Evolutionary conservation across 2,888 invertebrate genomes (phyloP), one percentile per base, ranked within the genome.

Genomic region (Spodoptera exigua): DNA sequence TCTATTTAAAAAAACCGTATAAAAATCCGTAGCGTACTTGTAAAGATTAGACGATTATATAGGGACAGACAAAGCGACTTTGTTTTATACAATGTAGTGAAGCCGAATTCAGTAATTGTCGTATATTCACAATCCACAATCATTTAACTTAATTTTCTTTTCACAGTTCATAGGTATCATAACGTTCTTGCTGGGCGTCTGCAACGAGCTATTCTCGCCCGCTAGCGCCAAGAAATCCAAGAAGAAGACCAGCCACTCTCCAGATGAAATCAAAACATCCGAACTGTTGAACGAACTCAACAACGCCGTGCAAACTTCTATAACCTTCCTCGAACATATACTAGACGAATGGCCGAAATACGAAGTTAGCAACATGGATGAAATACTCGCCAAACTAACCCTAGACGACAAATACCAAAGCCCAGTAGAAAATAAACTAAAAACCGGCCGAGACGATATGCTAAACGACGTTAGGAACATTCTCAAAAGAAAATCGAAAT

Each of bases 131-230:
- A n/a, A n/a, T 27, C 7, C 4, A 3, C 27, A 27, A 27, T 9
- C n/a, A 27, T 27, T 0, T 27, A 27, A 27, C 9, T 27, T 7
- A 27, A 27, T 34, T 48, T 37, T 3, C 12, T 49, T 40, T 70
- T 91, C 35, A 27, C 91, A 96, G 96, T 95, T 95, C 65, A 88
- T 96, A 70, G 95, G 95, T 48, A 90, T 95, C 73, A 85, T 94
- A 21, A 93, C 95, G 17, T 93, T 95, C 61, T 83, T 96, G 2
- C 92, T 95, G 55, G 95, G 95, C 55, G 90, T 95, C 1, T 95
- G 95, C 85, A 90, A 92, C 79, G 95, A 95, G 58, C 69, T 95
- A 17, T 84, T 92, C 18, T 89, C 94, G 40, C 94, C 95, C 41
- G 76, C 95, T 45, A 90, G 89, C 84, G 78, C 89, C 36, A 95